Base-by-base conservation (phyloP, 1,140 invertebrate genomes). In the Euwallacea fornicatus region DNA sequence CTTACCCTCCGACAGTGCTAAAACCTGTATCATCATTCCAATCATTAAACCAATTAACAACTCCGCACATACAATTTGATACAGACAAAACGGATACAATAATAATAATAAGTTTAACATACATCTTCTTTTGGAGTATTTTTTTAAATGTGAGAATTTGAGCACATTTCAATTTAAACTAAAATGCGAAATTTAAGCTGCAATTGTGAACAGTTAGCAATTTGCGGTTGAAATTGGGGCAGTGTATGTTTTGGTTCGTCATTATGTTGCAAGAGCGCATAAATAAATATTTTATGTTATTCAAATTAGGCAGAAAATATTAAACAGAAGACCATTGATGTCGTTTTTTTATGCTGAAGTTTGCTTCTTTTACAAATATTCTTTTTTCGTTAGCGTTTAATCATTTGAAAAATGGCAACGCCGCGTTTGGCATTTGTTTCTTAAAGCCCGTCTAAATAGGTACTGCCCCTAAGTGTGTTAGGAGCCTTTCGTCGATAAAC, bases 51-150 rank as follows among this genome's bases (percentile, higher is more conserved):
- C 21, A 66, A 43, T 42, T 56, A 2, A 66, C 9, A 9, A 66
- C 9, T 10, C 64, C 64, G 42, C 64, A 55, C 55, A 41, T 42
- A 41, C 64, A 66, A 55, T 53, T 64, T n/a, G 64, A 11, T 13
- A 66, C 9, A 42, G 53, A 66, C 15, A 55, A 3, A 64, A 64
- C 13, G 33, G 50, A 53, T 16, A 63, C 50, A 56, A 65, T 21
- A 7, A 58, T 33, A 33, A 33, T 43, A 16, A 70, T 15, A 56
- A 56, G 16, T 56, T 56, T 56, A 3, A 15, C 16, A 9, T 8
- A 16, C 11, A 56, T 56, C 16, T 56, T n/a, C 54, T 9, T 33
- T 2, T 33, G 21, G 21, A 33, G n/a, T 10, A 56, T 21, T 15
- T 13, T 15, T n/a, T n/a, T 56, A 56, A 56, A 56, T 50, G 9